Conservation (phyloP, 1,140 invertebrate species). For the Mylabris phalerata region DNA sequence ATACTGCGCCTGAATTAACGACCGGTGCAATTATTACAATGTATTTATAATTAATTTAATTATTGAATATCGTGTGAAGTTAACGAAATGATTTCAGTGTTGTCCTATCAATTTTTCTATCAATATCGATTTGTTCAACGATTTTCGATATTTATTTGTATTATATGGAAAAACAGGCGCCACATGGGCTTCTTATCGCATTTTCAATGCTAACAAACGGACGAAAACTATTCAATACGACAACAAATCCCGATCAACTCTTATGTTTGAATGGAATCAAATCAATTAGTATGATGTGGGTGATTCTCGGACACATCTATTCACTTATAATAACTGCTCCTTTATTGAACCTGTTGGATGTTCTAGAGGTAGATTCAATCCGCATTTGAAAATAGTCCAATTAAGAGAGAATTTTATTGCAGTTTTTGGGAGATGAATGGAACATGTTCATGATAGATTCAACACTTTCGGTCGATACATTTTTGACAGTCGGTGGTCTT, state of each 20-base stretch:
- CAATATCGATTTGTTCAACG: no score
- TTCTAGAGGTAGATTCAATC: no score
- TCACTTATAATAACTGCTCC: background rate
- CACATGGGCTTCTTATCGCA: no score
- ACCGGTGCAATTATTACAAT: conserved; percentile 11
- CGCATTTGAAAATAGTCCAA: no score
- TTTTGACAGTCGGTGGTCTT: no score
- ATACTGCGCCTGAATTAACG: background rate
- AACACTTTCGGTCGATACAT: no score
- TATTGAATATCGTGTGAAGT: background rate
- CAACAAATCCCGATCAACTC: conserved; percentile 31
- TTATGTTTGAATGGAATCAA: conserved; percentile 51
- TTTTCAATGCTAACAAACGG: no score
- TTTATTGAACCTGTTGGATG: background rate
- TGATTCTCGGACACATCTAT: conserved; percentile 53
- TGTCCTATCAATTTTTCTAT: conserved; percentile 8
- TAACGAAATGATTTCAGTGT: background rate
- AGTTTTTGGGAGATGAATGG: no score
- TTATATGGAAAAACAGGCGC: no score
- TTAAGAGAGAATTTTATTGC: no score
- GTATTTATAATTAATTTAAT: conserved; percentile 1
- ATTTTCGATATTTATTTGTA: no score
- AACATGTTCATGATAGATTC: no score
- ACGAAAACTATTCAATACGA: conserved; percentile 33
- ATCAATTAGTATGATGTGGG: conserved; percentile 56